phyloP scores from a whole-genome alignment of 2,797 vertebrate genomes.

The Falco novaeseelandiae region DNA sequence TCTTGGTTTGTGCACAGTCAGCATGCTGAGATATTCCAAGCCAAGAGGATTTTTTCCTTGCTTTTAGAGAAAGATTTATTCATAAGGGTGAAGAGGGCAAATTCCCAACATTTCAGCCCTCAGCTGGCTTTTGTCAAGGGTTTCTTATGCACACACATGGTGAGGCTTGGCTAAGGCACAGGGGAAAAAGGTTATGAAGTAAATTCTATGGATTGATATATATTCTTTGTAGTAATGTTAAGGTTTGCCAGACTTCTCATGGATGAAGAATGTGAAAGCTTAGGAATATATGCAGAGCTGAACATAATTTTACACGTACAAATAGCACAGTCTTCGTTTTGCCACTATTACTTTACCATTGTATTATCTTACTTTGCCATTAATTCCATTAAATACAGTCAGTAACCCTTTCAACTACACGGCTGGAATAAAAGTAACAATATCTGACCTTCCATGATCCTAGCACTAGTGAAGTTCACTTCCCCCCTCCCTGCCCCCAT shows the following conservation, averaged over 20 bases:
- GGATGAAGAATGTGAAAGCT: constrained; percentile 36
- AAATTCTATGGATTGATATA: constrained; percentile 41
- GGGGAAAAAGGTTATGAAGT: background rate
- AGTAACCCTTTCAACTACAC: background rate
- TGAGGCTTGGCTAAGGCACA: constrained; percentile 24
- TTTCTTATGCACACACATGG: constrained; percentile 32
- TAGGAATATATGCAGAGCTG: background rate
- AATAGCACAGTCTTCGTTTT: background rate
- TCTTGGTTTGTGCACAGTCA: constrained; percentile 56
- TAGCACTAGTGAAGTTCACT: background rate
- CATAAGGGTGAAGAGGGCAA: constrained; percentile 48
- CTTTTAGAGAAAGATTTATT: constrained; percentile 64
- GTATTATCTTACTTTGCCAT: background rate
- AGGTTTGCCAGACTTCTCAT: constrained; percentile 13
- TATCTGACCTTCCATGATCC: background rate
- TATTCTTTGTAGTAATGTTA: background rate
- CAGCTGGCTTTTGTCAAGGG: constrained; percentile 62
- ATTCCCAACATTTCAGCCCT: constrained; percentile 62
- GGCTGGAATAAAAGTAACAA: background rate
- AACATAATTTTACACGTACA: background rate
- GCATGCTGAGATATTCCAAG: constrained; percentile 48
- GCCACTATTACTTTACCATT: background rate
- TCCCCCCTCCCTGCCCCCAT: too few relatives aligned
- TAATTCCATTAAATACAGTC: background rate
- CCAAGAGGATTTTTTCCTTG: constrained; percentile 35